Percentiles rank a stretch among this genome's conserved stretches.
These are phyloP conservation scores for Onthophagus taurus DNA, from an alignment of 1,140 invertebrate genomes.

Conservation along the genomic window DNA sequence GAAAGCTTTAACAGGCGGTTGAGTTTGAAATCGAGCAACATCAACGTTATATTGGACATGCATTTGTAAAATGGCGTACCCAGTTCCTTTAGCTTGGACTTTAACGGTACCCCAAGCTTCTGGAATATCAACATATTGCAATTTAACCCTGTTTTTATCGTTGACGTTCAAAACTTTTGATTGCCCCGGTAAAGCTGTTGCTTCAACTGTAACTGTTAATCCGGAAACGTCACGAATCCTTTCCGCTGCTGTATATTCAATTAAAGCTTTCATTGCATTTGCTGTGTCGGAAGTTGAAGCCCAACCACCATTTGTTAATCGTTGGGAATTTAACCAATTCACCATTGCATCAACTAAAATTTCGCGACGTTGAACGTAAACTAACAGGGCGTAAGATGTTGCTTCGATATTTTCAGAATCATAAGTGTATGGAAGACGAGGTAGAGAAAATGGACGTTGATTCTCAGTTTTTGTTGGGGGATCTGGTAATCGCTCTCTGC, in stretches of 20 bases:
- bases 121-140: conserved; percentile 74
- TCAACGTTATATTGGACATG: conserved; percentile 94
- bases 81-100: conserved; percentile 80
- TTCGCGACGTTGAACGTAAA: conserved; percentile 76
- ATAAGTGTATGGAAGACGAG: conserved; percentile 75
- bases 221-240: conserved; percentile 80
- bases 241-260: conserved; percentile 79
- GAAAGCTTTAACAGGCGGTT: conserved; percentile 72
- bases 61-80: conserved; percentile 86
- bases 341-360: conserved; percentile 71
- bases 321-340: conserved; percentile 85
- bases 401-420: conserved; percentile 88
- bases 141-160: conserved; percentile 61
- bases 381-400: conserved; percentile 85
- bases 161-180: conserved; percentile 53
- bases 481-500: conserved; percentile 60
- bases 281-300: conserved; percentile 86
- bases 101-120: conserved; percentile 88
- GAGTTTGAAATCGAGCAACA: conserved; percentile 71
- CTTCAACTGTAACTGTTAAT: conserved; percentile 71
- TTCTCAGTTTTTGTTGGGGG: conserved; percentile 80
- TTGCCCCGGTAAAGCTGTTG: conserved; percentile 63
- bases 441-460: conserved; percentile 81
- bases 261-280: conserved; percentile 79
- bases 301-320: conserved; percentile 88